phyloP scores from a whole-genome alignment of 2,888 invertebrate genomes.

The Lordiphosa fenestrarum region DNA sequence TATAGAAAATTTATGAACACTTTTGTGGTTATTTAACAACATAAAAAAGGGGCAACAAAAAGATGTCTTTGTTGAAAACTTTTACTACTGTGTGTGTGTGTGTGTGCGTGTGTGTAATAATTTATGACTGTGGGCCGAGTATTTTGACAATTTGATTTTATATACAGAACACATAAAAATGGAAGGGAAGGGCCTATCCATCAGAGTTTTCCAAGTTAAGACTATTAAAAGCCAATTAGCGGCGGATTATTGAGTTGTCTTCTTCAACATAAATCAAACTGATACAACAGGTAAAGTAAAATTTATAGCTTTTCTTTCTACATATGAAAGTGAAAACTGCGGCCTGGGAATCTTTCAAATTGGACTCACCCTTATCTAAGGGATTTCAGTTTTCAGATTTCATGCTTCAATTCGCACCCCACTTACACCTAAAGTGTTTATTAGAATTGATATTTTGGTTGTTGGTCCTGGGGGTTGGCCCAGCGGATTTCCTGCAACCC shows the following conservation, averaged over 20 bases:
- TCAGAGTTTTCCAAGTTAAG: slow-evolving; percentile 41
- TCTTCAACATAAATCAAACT: slow-evolving; percentile 50
- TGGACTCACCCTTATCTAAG: slow-evolving; percentile 15
- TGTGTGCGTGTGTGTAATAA: slow-evolving; percentile 27
- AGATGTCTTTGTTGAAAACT: slow-evolving; percentile 30
- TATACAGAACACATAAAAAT: no score
- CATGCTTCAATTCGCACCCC: slow-evolving; percentile 9
- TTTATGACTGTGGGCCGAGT: slow-evolving; percentile 49
- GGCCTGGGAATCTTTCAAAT: slow-evolving; percentile 4
- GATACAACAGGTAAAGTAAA: background rate
- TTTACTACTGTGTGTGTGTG: slow-evolving; percentile 51
- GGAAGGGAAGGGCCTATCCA: slow-evolving; percentile 41
- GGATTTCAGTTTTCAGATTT: slow-evolving; percentile 4
- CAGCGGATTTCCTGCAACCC: slow-evolving; percentile 61
- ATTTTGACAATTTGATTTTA: slow-evolving; percentile 70
- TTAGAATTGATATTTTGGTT: slow-evolving; percentile 48
- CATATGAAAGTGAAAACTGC: background rate
- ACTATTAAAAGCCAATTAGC: slow-evolving; percentile 65
- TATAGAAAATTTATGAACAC: slow-evolving; percentile 55
- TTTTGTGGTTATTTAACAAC: slow-evolving; percentile 62
- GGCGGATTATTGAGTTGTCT: slow-evolving; percentile 51
- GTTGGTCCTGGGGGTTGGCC: slow-evolving; percentile 41
- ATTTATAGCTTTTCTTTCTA: background rate
- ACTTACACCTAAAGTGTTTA: slow-evolving; percentile 23
- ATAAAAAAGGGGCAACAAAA: slow-evolving; percentile 39